Conservation (phyloP, 2,888 invertebrate genomes). For the Volucella zonaria region DNA sequence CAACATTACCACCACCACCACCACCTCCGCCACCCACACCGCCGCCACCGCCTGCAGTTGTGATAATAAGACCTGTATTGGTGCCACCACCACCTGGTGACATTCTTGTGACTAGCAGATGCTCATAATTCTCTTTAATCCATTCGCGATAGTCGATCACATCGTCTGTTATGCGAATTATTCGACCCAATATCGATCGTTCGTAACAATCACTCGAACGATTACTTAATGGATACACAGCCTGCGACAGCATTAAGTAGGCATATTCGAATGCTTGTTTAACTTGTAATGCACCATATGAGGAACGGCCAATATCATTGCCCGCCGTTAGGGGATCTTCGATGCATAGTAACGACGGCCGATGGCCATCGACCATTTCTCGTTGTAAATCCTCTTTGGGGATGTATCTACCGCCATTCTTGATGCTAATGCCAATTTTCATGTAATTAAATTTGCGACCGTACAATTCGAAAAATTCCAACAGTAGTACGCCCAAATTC, state of each 20-base stretch:
- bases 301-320: slow-evolving; percentile 98
- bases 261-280: slow-evolving; percentile 98
- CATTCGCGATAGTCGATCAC: slow-evolving; percentile 87
- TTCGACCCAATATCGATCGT: slow-evolving; percentile 91
- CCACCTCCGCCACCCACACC: slow-evolving; percentile 30
- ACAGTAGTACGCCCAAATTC: slow-evolving; percentile 96
- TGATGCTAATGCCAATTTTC: slow-evolving; percentile 92
- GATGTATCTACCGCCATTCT: slow-evolving; percentile 96
- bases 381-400: slow-evolving; percentile 96
- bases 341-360: slow-evolving; percentile 96
- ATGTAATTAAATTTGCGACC: slow-evolving; percentile 98
- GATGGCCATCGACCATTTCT: slow-evolving; percentile 96
- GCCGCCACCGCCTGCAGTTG: slow-evolving; percentile 31
- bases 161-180: slow-evolving; percentile 96
- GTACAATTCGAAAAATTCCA: slow-evolving; percentile 98
- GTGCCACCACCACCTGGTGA: slow-evolving; percentile 76
- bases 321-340: slow-evolving; percentile 98
- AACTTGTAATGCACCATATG: slow-evolving; percentile 89
- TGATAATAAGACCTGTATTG: slow-evolving; percentile 50
- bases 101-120: slow-evolving; percentile 79
- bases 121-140: slow-evolving; percentile 82
- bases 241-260: slow-evolving; percentile 91
- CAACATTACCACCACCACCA: slow-evolving; percentile 37
- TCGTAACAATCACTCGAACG: slow-evolving; percentile 84
- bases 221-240: slow-evolving; percentile 85